phyloP scores from a whole-genome alignment of 2,888 invertebrate genomes.

The Teleiodes luculella region DNA sequence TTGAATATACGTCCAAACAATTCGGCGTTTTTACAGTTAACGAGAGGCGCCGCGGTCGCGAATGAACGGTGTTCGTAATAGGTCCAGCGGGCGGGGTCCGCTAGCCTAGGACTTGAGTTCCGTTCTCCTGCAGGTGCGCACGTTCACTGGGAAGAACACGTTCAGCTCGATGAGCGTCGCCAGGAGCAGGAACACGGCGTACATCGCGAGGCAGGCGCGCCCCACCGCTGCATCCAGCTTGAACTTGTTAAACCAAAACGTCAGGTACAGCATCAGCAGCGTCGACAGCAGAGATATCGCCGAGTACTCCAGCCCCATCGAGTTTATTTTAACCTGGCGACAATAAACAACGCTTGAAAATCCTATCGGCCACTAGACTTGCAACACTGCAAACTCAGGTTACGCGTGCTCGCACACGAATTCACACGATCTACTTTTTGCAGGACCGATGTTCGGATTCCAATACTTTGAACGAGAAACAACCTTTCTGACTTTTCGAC shows the following conservation, averaged over 20 bases:
- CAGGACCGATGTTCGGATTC: too few species aligned
- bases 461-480: too few species aligned
- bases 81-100: conserved; percentile 28
- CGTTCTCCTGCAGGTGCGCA: conserved; percentile 87
- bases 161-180: conserved; percentile 95
- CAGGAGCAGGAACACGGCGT: conserved; percentile 90
- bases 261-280: conserved; percentile 88
- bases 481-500: too few species aligned
- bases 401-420: too few species aligned
- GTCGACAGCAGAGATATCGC: conserved; percentile 93
- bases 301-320: conserved; percentile 93
- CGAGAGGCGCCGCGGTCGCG: conserved; percentile 37
- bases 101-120: conserved; percentile 58
- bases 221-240: conserved; percentile 92
- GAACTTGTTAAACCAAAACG: conserved; percentile 92
- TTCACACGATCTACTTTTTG: too few species aligned
- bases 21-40: conserved; percentile 25
- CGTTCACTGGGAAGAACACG: conserved; percentile 94
- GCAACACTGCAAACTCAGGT: too few species aligned
- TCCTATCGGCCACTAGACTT: conserved; percentile 16
- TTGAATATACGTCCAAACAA: neutral
- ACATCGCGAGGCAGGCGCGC: conserved; percentile 90
- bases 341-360: conserved; percentile 3
- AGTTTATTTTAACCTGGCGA: conserved; percentile 88
- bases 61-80: conserved; percentile 35